Conservation (phyloP, 1,140 invertebrate genomes). For the Drosophila sturtevanti region DNA sequence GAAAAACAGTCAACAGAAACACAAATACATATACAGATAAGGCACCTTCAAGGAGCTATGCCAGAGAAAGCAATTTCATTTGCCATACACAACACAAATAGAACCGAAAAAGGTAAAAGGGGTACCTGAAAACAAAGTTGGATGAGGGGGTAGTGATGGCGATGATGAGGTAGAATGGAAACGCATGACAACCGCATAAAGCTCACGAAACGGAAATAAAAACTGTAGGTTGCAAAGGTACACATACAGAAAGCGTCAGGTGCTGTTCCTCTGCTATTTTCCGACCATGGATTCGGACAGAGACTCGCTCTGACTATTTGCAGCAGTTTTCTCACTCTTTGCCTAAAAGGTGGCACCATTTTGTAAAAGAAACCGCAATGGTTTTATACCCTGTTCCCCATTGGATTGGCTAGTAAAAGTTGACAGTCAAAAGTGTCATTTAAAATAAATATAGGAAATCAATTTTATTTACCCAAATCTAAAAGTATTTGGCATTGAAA, state of each 20-base stretch:
- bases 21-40: conserved; percentile 34
- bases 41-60: conserved; percentile 28
- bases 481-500: no score
- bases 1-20: background rate
- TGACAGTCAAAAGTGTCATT: no score
- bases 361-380: conserved; percentile 12
- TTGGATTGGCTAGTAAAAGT: no score
- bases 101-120: background rate
- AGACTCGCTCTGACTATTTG: no score
- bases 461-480: no score
- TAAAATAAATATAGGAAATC: no score
- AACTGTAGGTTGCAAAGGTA: conserved; percentile 32
- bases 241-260: conserved; percentile 14
- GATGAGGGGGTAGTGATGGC: no score
- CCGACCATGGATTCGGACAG: background rate
- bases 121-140: background rate
- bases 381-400: no score
- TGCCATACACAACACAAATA: conserved; percentile 37
- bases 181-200: conserved; percentile 65
- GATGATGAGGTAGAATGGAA: conserved; percentile 38
- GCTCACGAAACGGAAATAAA: conserved; percentile 53
- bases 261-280: conserved; percentile 7
- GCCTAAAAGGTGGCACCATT: conserved; percentile 28
- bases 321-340: background rate
- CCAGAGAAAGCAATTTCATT: conserved; percentile 35